Evolutionary conservation across 2,113 vertebrate genomes (phyloP), one percentile per base, ranked within the genome.

Genomic region (Callithrix jacchus): DNA sequence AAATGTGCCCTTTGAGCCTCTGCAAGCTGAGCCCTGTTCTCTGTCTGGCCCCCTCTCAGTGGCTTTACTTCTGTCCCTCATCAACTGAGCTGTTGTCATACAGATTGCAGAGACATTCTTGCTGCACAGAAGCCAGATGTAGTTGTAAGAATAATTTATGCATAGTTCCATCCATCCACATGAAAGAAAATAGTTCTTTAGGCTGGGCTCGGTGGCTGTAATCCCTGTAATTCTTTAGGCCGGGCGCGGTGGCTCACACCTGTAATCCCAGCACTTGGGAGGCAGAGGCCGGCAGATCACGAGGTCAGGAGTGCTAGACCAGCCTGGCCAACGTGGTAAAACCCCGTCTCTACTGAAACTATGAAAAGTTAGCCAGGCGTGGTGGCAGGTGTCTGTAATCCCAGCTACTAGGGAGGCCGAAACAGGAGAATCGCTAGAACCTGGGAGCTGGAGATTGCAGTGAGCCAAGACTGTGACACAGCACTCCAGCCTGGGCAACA

Each of bases 171-270:
- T 56, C 49, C 40, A 74, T 81, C 35, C 52, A 54, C 25, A 25
- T 14, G 37, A 32, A 81, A 37, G 5, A 25, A 37, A 9, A 25
- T 37, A 27, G 52, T 74, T 40, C 68, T 18, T 74, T 64, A 64
- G 30, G 12, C 61, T 0, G 0, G 61, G 61, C 0, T 5, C 12
- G 5, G 27, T 64, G 27, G 61, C 61, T 30, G 2, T 64, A 64
- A 30, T 64, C 61, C 27, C 27, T n/a, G n/a, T n/a, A n/a, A n/a
- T 74, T 40, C 68, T 18, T 74, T 64, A 64, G 30, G 12, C 61
- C 0, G 0, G 61, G 61, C 0, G 12, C 12, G 5, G 27, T 64
- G 27, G 61, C 25, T 64, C 11, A 64, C 30, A 12, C 61, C 61
- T 30, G 2, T 64, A 64, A 30, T 64, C 61, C 27, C 27, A 30